phyloP scores from a whole-genome alignment of 2,888 invertebrate genomes.

The Endomychus coccineus region DNA sequence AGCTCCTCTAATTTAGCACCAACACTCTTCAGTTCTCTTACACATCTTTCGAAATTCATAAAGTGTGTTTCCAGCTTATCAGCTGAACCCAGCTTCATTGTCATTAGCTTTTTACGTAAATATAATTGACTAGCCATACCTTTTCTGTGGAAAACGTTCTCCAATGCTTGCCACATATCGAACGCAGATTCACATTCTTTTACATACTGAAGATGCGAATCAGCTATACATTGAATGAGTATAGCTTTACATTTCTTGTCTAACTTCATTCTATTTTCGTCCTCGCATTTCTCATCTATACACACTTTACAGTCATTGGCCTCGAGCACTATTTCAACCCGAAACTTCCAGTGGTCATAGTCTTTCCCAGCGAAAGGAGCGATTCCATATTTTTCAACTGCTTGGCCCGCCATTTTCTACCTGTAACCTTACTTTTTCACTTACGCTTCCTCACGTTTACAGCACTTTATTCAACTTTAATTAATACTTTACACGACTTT shows the following conservation, averaged over 20 bases:
- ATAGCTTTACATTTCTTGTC: slow-evolving; percentile 24
- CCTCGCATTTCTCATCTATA: slow-evolving; percentile 15
- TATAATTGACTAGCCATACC: slow-evolving; percentile 25
- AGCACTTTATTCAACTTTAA: no score
- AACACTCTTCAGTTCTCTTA: slow-evolving; percentile 22
- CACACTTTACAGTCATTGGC: slow-evolving; percentile 17
- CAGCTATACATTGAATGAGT: slow-evolving; percentile 24
- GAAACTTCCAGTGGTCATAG: slow-evolving; percentile 21
- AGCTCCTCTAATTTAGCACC: slow-evolving; percentile 24
- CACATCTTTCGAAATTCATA: slow-evolving; percentile 22
- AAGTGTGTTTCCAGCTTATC: slow-evolving; percentile 22
- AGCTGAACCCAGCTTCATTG: slow-evolving; percentile 19
- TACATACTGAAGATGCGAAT: slow-evolving; percentile 25
- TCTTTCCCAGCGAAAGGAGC: slow-evolving; percentile 20
- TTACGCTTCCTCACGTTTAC: no score
- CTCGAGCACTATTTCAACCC: slow-evolving; percentile 18
- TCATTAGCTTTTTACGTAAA: slow-evolving; percentile 24
- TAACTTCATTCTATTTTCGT: slow-evolving; percentile 9
- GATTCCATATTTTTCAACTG: slow-evolving; percentile 16
- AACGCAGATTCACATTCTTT: slow-evolving; percentile 25
- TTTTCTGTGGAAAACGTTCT: slow-evolving; percentile 24
- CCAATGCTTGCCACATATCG: slow-evolving; percentile 26
- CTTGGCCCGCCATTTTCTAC: no score
- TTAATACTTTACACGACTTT: no score
- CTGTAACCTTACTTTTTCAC: no score